phyloP scores from a whole-genome alignment of 2,797 vertebrate species.

The Corythornis leucogaster region DNA sequence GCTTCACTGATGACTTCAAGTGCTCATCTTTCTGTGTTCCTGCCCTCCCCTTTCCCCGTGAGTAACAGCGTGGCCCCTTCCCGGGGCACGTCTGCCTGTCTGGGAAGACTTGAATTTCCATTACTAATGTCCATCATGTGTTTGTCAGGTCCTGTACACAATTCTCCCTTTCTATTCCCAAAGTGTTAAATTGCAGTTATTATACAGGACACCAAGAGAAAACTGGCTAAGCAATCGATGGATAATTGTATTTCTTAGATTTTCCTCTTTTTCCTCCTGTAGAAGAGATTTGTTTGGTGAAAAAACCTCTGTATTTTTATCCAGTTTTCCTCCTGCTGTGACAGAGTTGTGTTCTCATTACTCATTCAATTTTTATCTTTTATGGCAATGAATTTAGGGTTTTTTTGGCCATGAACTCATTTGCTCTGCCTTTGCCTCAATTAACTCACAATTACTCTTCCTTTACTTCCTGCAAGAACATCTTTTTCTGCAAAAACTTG shows the following conservation, averaged over 20 bases:
- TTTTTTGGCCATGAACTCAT: not conserved
- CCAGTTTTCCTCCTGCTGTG: constrained; percentile 2
- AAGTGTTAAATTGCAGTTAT: constrained; percentile 23
- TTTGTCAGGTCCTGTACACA: not conserved
- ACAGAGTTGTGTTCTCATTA: constrained; percentile 1
- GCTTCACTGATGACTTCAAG: not conserved
- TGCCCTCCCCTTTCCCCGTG: not conserved
- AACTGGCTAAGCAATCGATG: not conserved
- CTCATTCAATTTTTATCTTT: constrained; percentile 51
- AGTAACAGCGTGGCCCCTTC: not conserved
- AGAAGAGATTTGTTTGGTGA: constrained; percentile 15
- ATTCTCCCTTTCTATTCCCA: not conserved
- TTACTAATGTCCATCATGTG: not conserved
- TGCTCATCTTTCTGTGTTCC: not conserved
- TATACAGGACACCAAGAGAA: not conserved
- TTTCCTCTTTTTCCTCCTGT: not conserved
- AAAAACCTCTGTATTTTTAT: not conserved
- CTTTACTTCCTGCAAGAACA: constrained; percentile 7
- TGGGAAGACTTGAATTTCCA: constrained; percentile 16
- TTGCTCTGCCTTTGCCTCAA: constrained; percentile 15
- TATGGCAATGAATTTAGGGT: constrained; percentile 36
- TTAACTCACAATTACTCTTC: constrained; percentile 36
- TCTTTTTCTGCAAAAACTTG: not conserved
- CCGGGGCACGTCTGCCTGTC: not conserved
- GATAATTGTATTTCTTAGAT: not conserved